phyloP scores from a whole-genome alignment of 2,797 vertebrate species.

The Phylloscopus collybita region DNA sequence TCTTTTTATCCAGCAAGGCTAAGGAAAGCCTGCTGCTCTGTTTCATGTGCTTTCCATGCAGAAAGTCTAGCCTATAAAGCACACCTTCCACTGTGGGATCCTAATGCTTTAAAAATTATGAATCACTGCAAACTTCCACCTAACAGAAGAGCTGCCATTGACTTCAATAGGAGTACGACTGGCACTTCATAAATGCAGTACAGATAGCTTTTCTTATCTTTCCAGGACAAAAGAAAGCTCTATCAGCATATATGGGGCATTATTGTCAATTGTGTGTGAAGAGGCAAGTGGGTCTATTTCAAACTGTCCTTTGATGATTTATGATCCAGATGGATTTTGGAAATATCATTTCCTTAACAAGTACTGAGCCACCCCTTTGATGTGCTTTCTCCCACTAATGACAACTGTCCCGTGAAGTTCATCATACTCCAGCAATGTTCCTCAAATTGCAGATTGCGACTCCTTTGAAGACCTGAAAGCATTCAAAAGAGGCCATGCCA shows the following conservation, averaged over 20 bases:
- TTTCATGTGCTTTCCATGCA: not conserved
- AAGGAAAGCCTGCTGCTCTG: not conserved
- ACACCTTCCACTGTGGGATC: not conserved
- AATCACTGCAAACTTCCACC: not conserved
- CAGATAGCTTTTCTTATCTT: not conserved
- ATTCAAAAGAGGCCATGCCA: not conserved
- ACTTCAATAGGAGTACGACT: not conserved
- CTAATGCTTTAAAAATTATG: not conserved
- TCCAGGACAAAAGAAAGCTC: not conserved
- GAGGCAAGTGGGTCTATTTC: slow-evolving; percentile 15
- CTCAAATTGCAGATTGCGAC: not conserved
- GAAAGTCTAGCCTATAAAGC: not conserved
- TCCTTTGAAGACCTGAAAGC: slow-evolving; percentile 11
- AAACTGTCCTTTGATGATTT: slow-evolving; percentile 44
- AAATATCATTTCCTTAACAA: not conserved
- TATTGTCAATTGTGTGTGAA: slow-evolving; percentile 7
- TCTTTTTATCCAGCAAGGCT: not conserved
- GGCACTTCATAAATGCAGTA: not conserved
- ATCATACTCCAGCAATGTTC: not conserved
- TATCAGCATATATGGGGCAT: not conserved
- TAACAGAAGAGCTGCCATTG: not conserved
- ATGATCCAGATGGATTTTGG: slow-evolving; percentile 17
- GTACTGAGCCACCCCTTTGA: not conserved
- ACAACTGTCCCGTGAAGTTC: not conserved
- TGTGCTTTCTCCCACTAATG: not conserved